A percentile compares a stretch with the other conserved stretches of the same genome.
Conservation (phyloP, 1,140 invertebrate species). For the Achroia grisella region DNA sequence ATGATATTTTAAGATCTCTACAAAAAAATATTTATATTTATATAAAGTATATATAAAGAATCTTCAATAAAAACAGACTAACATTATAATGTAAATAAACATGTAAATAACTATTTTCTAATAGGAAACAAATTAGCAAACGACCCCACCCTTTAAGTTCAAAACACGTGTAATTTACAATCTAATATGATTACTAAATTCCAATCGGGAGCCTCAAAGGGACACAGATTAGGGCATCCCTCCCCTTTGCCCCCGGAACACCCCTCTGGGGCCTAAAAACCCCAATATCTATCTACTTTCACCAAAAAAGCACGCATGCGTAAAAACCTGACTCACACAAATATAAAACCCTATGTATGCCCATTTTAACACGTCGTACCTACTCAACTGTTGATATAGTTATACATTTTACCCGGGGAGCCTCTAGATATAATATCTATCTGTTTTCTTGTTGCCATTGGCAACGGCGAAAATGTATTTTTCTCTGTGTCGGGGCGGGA, state of each 20-base stretch:
- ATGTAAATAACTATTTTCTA: conserved; percentile 43
- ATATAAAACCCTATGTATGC: conserved; percentile 50
- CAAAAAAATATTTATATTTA: no score
- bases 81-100: background rate
- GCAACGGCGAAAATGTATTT: conserved; percentile 54
- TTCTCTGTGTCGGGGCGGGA: conserved; percentile 15
- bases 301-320: conserved; percentile 65
- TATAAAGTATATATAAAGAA: no score
- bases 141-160: conserved; percentile 50
- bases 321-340: conserved; percentile 66
- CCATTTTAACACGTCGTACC: conserved; percentile 42
- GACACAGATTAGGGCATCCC: conserved; percentile 63
- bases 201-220: conserved; percentile 68
- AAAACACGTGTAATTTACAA: conserved; percentile 70
- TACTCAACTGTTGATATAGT: conserved; percentile 13
- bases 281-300: conserved; percentile 69
- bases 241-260: conserved; percentile 10
- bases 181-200: conserved; percentile 73
- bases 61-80: background rate
- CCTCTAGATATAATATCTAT: conserved; percentile 45
- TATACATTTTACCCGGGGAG: conserved; percentile 14
- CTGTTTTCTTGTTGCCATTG: conserved; percentile 57
- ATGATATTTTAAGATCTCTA: no score
- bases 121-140: conserved; percentile 61
- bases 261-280: conserved; percentile 56